Evolutionary conservation across 2,113 vertebrate genomes (phyloP).

Genomic region (Mus spicilegus): DNA sequence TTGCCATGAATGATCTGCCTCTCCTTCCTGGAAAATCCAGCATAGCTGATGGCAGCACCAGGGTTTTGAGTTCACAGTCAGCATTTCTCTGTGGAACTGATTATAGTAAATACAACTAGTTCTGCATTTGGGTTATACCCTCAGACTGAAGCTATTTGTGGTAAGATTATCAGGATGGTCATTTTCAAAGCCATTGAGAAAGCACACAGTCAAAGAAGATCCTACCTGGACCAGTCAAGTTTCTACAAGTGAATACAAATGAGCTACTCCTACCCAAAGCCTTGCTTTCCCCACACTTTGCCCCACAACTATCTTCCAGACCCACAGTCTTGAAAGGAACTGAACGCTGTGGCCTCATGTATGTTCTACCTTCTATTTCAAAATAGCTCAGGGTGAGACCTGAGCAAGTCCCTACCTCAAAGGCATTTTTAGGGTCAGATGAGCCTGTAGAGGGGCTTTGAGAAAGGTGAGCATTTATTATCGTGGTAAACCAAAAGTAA

Average conservation of each 20-base stretch:
- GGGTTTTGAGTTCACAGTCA: slow-evolving; percentile 13
- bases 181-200: slow-evolving; percentile 41
- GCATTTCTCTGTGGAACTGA: slow-evolving; percentile 19
- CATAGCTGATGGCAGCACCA: not conserved
- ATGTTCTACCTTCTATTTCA: not conserved
- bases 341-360: not conserved
- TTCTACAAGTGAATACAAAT: not conserved
- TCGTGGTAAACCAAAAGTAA: not conserved
- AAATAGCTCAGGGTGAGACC: not conserved
- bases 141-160: not conserved
- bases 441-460: slow-evolving; percentile 6
- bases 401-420: not conserved
- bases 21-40: slow-evolving; percentile 55
- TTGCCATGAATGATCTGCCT: slow-evolving; percentile 20
- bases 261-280: not conserved
- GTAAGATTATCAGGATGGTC: slow-evolving; percentile 34
- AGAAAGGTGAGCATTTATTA: slow-evolving; percentile 29
- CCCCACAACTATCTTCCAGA: not conserved
- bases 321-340: not conserved
- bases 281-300: not conserved
- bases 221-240: not conserved
- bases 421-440: slow-evolving; percentile 14
- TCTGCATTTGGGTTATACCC: not conserved
- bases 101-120: slow-evolving; percentile 53
- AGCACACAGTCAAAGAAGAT: not conserved